phyloP scores from a whole-genome alignment of 2,797 vertebrate species.

The Myioborus melanocephalus region DNA sequence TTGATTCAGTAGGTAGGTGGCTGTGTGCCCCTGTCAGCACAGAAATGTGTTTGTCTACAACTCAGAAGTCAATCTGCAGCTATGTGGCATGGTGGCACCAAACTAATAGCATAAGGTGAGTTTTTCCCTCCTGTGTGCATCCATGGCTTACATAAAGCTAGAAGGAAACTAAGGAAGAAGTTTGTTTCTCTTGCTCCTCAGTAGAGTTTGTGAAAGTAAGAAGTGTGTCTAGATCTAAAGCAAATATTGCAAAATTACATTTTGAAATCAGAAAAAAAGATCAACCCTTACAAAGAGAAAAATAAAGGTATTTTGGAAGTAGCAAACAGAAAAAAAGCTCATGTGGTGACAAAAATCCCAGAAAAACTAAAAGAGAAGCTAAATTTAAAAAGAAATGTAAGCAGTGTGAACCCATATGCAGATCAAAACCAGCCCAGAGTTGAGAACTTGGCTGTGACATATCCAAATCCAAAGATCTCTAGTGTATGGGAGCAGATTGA shows the following conservation, averaged over 20 bases:
- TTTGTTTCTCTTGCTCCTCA: not conserved
- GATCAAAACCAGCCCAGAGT: not conserved
- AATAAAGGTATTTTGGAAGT: not conserved
- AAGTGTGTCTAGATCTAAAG: not conserved
- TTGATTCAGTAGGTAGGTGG: not conserved
- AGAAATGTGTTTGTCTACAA: not conserved
- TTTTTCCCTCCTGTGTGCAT: not conserved
- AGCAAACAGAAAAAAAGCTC: not conserved
- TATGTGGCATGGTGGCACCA: not conserved
- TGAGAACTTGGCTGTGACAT: not conserved
- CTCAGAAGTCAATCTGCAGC: not conserved
- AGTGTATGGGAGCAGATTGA: not conserved
- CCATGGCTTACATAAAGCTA: not conserved
- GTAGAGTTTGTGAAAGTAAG: not conserved
- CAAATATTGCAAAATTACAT: not conserved
- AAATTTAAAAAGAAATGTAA: not conserved
- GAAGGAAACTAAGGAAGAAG: not conserved
- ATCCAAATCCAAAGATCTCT: not conserved
- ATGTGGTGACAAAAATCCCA: not conserved
- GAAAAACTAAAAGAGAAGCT: not conserved
- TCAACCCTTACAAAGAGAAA: not conserved
- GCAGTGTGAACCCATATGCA: not conserved
- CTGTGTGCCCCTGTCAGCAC: not conserved
- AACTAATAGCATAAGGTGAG: not conserved
- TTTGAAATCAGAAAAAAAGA: not conserved